These are phyloP conservation scores for Tiliacea citrago DNA, from an alignment of 2,888 invertebrate species.

Conservation along the genomic window DNA sequence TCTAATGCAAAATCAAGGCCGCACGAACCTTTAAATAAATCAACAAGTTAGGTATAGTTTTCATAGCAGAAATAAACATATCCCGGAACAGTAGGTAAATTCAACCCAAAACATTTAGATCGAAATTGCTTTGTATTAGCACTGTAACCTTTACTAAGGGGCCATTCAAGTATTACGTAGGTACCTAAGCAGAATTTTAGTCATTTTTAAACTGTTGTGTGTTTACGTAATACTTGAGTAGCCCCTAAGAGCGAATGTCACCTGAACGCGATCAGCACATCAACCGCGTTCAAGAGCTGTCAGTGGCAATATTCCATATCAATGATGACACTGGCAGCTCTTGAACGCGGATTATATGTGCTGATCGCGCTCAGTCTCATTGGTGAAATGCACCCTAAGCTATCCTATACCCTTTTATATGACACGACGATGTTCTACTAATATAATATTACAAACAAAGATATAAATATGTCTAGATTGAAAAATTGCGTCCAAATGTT, in stretches of 20 bases:
- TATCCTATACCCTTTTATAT: too few relatives aligned
- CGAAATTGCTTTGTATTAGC: background rate
- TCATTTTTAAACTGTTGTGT: too few relatives aligned
- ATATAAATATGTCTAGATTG: too few relatives aligned
- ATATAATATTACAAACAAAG: too few relatives aligned
- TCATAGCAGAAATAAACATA: background rate
- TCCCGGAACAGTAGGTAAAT: too few relatives aligned
- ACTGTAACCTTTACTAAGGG: background rate
- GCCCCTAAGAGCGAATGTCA: too few relatives aligned
- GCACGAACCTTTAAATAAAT: background rate
- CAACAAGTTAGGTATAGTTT: background rate
- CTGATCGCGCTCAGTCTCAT: background rate
- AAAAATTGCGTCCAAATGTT: too few relatives aligned
- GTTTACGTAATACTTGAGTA: too few relatives aligned
- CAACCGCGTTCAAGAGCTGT: background rate
- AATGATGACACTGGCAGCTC: background rate
- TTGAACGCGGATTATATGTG: background rate
- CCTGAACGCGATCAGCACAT: background rate
- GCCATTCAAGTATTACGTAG: too few relatives aligned
- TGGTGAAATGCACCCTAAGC: background rate
- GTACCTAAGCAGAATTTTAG: too few relatives aligned
- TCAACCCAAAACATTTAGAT: too few relatives aligned
- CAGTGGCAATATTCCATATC: background rate
- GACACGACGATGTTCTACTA: background rate
- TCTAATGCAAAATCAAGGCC: background rate